These are phyloP conservation scores for Aplodontia rufa DNA, from an alignment of 2,113 vertebrate genomes.

Conservation along the genomic window DNA sequence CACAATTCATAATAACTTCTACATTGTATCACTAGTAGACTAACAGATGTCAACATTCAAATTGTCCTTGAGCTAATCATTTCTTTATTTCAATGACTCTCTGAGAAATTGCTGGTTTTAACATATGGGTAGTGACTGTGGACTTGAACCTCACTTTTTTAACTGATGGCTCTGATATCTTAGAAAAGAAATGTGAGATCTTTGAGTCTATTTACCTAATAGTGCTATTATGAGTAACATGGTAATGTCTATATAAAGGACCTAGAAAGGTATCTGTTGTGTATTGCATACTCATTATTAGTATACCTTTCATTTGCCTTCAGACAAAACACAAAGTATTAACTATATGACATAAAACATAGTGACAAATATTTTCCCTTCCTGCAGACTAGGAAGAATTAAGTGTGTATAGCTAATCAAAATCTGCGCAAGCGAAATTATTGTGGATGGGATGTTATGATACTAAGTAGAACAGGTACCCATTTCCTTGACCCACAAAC, in stretches of 20 bases:
- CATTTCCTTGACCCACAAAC: not conserved
- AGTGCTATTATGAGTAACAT: not conserved
- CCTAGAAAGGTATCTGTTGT: not conserved
- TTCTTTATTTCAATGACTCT: constrained; percentile 1
- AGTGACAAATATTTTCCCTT: not conserved
- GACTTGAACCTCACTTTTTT: not conserved
- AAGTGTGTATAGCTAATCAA: not conserved
- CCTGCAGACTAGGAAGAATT: not conserved
- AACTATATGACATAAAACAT: not conserved
- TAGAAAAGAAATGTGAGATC: not conserved
- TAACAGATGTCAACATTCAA: constrained; percentile 33
- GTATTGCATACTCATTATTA: not conserved
- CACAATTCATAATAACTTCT: not conserved
- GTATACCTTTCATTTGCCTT: too few relatives aligned
- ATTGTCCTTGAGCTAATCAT: not conserved
- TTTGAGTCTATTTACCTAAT: not conserved
- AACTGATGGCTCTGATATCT: not conserved
- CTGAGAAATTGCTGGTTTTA: not conserved
- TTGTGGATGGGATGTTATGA: not conserved
- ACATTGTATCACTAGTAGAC: not conserved
- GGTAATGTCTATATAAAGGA: not conserved
- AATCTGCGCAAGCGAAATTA: not conserved
- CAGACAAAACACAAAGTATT: not conserved
- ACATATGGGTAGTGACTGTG: not conserved
- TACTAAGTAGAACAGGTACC: not conserved